These are phyloP conservation scores for Sander vitreus DNA, from an alignment of 2,113 vertebrate species.

Conservation along the genomic window DNA sequence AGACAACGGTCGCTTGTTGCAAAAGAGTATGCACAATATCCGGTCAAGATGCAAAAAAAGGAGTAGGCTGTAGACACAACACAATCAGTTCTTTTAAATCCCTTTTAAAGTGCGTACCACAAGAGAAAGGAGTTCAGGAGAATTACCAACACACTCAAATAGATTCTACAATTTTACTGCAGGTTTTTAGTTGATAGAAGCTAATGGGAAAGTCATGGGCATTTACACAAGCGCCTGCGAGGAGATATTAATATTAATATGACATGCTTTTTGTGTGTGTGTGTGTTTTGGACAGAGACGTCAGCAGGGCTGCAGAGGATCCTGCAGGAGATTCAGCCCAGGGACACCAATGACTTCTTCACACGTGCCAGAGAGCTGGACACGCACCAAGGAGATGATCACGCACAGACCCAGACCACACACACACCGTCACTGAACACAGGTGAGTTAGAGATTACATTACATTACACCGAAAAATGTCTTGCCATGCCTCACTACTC, in stretches of 20 bases:
- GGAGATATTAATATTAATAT: neutral
- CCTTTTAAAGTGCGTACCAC: neutral
- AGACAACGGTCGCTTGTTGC: neutral
- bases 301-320: constrained; percentile 89
- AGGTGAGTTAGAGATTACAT: constrained; percentile 41
- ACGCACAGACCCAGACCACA: constrained; percentile 43
- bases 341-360: constrained; percentile 96
- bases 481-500: neutral
- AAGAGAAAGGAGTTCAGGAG: neutral
- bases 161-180: neutral
- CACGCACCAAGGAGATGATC: constrained; percentile 63
- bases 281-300: constrained; percentile 81
- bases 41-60: no score
- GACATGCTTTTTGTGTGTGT: constrained; percentile 6
- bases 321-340: constrained; percentile 93
- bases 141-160: neutral
- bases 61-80: neutral
- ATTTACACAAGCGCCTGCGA: no score
- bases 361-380: constrained; percentile 87
- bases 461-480: neutral
- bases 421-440: constrained; percentile 51
- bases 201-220: neutral
- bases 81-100: neutral
- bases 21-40: neutral
- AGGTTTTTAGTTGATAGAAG: neutral